Evolutionary conservation across 2,113 vertebrate species (phyloP).

Genomic region (Monopterus albus): DNA sequence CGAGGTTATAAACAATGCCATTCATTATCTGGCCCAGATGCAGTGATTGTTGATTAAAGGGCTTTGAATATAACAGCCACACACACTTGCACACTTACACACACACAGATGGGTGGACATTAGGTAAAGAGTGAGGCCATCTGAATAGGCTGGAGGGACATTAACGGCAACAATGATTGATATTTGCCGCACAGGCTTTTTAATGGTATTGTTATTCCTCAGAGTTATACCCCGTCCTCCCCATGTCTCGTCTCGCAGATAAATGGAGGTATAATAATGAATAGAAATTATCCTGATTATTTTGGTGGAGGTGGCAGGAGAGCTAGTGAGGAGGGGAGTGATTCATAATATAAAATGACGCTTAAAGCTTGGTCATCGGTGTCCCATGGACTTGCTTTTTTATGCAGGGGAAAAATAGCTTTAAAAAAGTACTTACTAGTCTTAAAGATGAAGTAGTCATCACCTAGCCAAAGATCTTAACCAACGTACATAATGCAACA

Average conservation of each 20-base stretch:
- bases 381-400: slow-evolving; percentile 33
- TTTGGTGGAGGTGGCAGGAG: slow-evolving; percentile 63
- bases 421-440: no score
- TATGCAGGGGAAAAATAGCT: background rate
- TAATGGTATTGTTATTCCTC: slow-evolving; percentile 96
- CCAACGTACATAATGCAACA: no score
- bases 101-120: slow-evolving; percentile 95
- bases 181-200: slow-evolving; percentile 89
- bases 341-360: slow-evolving; percentile 61
- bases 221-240: slow-evolving; percentile 89
- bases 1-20: slow-evolving; percentile 94
- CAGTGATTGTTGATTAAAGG: slow-evolving; percentile 96
- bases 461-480: no score
- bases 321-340: slow-evolving; percentile 17
- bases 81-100: slow-evolving; percentile 52
- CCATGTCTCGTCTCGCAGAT: slow-evolving; percentile 85
- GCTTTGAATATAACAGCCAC: slow-evolving; percentile 89
- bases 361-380: slow-evolving; percentile 62
- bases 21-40: slow-evolving; percentile 98
- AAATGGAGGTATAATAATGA: slow-evolving; percentile 82
- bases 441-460: no score
- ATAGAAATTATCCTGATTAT: slow-evolving; percentile 80
- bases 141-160: slow-evolving; percentile 94
- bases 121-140: slow-evolving; percentile 91
- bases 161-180: slow-evolving; percentile 98